These are phyloP conservation scores for Nothoprocta pentlandii DNA, from an alignment of 2,113 vertebrate genomes.

Conservation along the genomic window DNA sequence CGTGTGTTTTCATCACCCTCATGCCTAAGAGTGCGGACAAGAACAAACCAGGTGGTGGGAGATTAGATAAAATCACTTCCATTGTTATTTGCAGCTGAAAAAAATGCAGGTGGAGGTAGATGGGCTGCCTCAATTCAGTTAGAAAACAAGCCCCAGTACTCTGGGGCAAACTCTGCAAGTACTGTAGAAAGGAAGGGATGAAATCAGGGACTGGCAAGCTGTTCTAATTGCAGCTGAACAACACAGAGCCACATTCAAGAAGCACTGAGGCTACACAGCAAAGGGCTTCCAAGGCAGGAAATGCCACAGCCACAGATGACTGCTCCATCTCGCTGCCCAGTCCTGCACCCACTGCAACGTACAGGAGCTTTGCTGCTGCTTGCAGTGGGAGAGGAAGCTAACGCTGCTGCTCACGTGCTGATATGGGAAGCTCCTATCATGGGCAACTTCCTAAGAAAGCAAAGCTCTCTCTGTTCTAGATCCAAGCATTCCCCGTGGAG, in stretches of 20 bases:
- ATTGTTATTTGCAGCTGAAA: slow-evolving; percentile 57
- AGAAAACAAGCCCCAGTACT: slow-evolving; percentile 21
- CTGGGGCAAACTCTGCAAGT: slow-evolving; percentile 43
- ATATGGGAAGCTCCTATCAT: neutral
- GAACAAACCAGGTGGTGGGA: slow-evolving; percentile 54
- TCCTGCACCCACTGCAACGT: neutral
- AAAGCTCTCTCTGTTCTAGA: neutral
- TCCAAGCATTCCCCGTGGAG: neutral
- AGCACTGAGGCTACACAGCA: neutral
- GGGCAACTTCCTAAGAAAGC: neutral
- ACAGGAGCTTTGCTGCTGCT: neutral
- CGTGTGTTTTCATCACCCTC: slow-evolving; percentile 32
- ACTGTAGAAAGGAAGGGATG: neutral
- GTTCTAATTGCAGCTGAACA: slow-evolving; percentile 11
- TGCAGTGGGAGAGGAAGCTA: fast-evolving
- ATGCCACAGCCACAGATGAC: neutral
- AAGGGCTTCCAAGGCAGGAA: neutral
- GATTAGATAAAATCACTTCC: slow-evolving; percentile 69
- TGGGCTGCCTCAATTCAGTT: neutral
- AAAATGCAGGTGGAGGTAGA: slow-evolving; percentile 56
- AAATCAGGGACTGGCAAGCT: slow-evolving; percentile 42
- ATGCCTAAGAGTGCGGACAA: slow-evolving; percentile 33
- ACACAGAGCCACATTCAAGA: slow-evolving; percentile 41
- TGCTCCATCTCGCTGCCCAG: fast-evolving
- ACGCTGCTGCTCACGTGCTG: neutral